Percentiles rank a stretch among this genome's conserved stretches.
Evolutionary conservation across 2,113 vertebrate species (phyloP).

Genomic region (Pardalotus punctatus): DNA sequence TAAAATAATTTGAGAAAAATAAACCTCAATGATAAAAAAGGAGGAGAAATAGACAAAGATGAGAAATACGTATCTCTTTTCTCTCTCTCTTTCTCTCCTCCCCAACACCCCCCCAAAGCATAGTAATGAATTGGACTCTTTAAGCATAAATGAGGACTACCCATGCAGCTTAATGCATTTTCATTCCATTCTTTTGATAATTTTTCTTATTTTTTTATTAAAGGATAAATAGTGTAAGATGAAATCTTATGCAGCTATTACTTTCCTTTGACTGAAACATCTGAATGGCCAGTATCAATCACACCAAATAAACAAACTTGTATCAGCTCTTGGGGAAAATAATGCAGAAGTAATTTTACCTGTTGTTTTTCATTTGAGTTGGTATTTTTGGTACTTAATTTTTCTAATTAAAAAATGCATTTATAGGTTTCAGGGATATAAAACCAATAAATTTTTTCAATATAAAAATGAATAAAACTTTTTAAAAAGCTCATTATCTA

Average conservation of each 20-base stretch:
- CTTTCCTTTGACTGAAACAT: neutral
- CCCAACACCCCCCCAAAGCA: accelerated
- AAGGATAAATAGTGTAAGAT: neutral
- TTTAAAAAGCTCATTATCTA: neutral
- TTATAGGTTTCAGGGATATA: neutral
- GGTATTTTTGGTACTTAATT: neutral
- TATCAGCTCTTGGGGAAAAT: neutral
- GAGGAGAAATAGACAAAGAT: neutral
- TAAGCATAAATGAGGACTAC: neutral
- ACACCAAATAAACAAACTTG: neutral
- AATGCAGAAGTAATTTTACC: neutral
- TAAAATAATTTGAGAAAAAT: neutral
- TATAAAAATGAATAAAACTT: neutral
- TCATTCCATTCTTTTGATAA: neutral
- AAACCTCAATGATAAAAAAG: neutral
- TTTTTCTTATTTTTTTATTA: neutral
- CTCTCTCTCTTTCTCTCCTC: accelerated
- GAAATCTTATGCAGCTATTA: neutral
- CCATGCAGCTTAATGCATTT: neutral
- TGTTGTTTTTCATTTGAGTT: neutral
- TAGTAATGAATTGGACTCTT: neutral
- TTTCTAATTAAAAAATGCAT: neutral
- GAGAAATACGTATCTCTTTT: neutral
- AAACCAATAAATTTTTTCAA: neutral
- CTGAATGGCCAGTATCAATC: neutral